Conservation (phyloP, 2,888 invertebrate genomes). For the Cordilura impudica region DNA sequence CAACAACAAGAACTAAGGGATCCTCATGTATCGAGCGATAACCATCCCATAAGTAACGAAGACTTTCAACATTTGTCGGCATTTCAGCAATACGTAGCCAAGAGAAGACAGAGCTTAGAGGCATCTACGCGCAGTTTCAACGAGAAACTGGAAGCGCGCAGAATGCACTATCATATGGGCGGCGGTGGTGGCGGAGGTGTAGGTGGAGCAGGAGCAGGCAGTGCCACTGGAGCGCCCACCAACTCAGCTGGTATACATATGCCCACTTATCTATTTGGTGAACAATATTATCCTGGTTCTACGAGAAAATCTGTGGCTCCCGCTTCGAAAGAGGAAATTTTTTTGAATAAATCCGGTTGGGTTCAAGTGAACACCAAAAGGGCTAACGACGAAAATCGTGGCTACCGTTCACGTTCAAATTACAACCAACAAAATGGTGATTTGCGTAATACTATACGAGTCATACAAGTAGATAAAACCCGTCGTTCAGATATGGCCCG, state of each 20-base stretch:
- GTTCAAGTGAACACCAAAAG: constrained; percentile 78
- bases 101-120: constrained; percentile 75
- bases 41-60: constrained; percentile 18
- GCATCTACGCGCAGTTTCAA: constrained; percentile 75
- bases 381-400: constrained; percentile 73
- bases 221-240: constrained; percentile 47
- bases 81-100: constrained; percentile 74
- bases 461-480: constrained; percentile 71
- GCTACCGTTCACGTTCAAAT: constrained; percentile 67
- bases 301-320: constrained; percentile 65
- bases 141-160: constrained; percentile 76
- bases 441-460: constrained; percentile 67
- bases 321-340: constrained; percentile 74
- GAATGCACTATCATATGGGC: constrained; percentile 77
- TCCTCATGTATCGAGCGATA: constrained; percentile 39
- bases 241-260: constrained; percentile 65
- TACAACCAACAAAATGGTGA: constrained; percentile 71
- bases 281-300: constrained; percentile 67
- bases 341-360: constrained; percentile 78
- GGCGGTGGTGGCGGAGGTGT: constrained; percentile 65
- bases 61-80: constrained; percentile 65
- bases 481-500: constrained; percentile 65
- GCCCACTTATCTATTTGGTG: constrained; percentile 77
- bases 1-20: constrained; percentile 43
- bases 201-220: constrained; percentile 57